Conservation (phyloP, 2,113 vertebrate genomes). For the Pandion haliaetus region DNA sequence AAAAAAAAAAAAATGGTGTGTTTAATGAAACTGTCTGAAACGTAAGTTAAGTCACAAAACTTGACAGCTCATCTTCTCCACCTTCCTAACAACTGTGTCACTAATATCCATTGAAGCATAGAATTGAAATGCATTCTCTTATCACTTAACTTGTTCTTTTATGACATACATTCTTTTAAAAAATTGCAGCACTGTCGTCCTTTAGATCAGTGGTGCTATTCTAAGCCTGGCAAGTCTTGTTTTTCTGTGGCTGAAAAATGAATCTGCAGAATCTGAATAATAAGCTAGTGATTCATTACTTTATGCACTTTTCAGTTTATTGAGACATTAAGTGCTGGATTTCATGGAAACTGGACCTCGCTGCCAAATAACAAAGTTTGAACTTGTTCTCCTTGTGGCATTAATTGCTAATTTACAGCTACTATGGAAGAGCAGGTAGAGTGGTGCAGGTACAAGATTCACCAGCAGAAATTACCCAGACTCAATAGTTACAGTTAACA, state of each 20-base stretch:
- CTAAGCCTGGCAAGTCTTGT: background rate
- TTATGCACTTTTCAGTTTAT: constrained; percentile 26
- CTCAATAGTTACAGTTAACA: background rate
- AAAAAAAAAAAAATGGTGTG: background rate
- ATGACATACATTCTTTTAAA: background rate
- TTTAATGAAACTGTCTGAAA: constrained; percentile 2
- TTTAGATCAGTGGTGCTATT: constrained; percentile 43
- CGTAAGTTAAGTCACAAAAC: constrained; percentile 18
- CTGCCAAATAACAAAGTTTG: constrained; percentile 26
- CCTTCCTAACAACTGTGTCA: constrained; percentile 5
- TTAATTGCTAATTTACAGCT: constrained; percentile 47
- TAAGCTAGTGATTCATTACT: constrained; percentile 45
- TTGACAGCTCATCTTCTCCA: constrained; percentile 29
- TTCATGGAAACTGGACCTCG: constrained; percentile 6
- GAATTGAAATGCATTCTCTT: constrained; percentile 41
- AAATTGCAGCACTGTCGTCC: background rate
- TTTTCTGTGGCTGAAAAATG: constrained; percentile 45
- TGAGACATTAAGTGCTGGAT: constrained; percentile 13
- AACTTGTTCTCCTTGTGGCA: constrained; percentile 29
- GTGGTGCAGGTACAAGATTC: background rate
- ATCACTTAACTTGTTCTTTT: constrained; percentile 51
- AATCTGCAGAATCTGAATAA: constrained; percentile 34
- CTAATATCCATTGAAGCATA: constrained; percentile 36
- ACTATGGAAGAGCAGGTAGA: background rate
- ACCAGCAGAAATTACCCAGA: background rate